These are phyloP conservation scores for Ophiothrix spiculata DNA, from an alignment of 35 echinoderm and acorn worm species.

Conservation along the genomic window DNA sequence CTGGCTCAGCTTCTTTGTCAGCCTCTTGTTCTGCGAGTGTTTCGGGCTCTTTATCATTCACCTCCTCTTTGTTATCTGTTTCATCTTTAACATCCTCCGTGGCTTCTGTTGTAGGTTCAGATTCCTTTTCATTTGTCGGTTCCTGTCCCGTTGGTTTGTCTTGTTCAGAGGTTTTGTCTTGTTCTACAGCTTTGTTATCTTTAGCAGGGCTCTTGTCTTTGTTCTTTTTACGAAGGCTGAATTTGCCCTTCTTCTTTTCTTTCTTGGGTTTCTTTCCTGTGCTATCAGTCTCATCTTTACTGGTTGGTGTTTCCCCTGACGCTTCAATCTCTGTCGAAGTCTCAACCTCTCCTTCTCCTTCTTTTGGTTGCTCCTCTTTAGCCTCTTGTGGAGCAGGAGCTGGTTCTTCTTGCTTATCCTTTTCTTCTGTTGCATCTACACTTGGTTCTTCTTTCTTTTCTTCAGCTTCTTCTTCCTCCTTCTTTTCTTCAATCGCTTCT, in stretches of 20 bases:
- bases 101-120: too few relatives aligned
- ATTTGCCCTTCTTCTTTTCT: neutral
- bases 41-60: neutral
- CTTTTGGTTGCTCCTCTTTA: too few relatives aligned
- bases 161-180: neutral
- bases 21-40: neutral
- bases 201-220: neutral
- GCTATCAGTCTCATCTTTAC: neutral
- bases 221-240: neutral
- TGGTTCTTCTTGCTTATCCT: neutral
- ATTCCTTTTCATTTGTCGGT: neutral
- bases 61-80: neutral
- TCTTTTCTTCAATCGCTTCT: neutral
- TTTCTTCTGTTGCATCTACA: neutral
- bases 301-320: neutral
- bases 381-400: too few relatives aligned
- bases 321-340: neutral
- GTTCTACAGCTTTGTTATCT: neutral
- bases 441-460: neutral
- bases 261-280: neutral
- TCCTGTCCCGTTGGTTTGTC: neutral
- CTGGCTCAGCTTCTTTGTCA: neutral
- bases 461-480: neutral
- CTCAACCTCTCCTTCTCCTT: neutral
- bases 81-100: neutral